phyloP scores from a whole-genome alignment of 2,113 vertebrate genomes.

The Xiphorhynchus elegans region DNA sequence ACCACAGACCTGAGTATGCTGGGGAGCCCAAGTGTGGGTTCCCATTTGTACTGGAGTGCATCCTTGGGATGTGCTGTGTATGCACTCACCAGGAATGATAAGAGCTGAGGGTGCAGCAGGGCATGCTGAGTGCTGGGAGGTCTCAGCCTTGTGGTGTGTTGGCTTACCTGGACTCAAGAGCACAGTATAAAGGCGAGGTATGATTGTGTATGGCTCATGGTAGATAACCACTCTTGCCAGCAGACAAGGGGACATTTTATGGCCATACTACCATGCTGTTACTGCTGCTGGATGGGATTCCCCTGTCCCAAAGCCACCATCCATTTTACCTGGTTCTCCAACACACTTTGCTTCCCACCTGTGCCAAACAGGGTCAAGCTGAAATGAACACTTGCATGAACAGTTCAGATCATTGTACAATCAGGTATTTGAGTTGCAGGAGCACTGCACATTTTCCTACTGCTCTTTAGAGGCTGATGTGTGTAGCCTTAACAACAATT shows the following conservation, averaged over 20 bases:
- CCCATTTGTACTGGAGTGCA: too few relatives aligned
- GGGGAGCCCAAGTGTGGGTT: neutral
- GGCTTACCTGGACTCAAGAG: neutral
- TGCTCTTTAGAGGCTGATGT: constrained; percentile 17
- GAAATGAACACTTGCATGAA: neutral
- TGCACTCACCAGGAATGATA: fast-evolving
- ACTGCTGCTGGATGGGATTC: neutral
- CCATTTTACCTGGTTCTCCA: neutral
- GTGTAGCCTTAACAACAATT: constrained; percentile 43
- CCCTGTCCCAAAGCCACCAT: neutral
- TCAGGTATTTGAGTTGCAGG: neutral
- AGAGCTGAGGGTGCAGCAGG: neutral
- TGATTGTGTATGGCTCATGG: neutral
- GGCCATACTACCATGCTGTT: neutral
- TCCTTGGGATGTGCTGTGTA: fast-evolving
- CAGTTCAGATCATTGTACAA: constrained; percentile 6
- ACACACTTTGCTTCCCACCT: neutral
- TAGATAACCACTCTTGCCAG: neutral
- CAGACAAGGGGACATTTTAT: neutral
- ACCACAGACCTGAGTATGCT: fast-evolving
- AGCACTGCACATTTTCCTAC: neutral
- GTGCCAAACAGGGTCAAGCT: neutral
- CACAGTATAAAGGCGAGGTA: neutral
- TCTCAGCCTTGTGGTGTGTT: neutral
- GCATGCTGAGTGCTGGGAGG: neutral